A percentile compares a stretch with the other conserved stretches of the same genome.
Evolutionary conservation across 2,797 vertebrate genomes (phyloP).

Genomic region (Lepus townsendii): DNA sequence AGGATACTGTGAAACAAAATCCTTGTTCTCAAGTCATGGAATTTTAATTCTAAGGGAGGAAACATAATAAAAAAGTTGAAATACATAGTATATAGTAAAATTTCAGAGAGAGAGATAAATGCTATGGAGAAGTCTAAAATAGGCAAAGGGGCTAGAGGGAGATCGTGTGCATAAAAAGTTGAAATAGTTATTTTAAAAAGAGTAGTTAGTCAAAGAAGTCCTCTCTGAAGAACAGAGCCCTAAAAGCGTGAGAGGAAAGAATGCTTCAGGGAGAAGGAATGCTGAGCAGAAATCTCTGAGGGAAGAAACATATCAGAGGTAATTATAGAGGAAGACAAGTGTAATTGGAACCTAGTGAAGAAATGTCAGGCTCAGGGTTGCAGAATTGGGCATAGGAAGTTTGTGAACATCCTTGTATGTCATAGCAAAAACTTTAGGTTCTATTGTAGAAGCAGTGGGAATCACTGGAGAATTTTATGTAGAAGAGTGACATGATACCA

Average conservation of each 20-base stretch:
- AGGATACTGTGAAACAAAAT: slow-evolving; percentile 4
- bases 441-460: not conserved
- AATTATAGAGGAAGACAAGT: not conserved
- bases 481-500: not conserved
- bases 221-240: not conserved
- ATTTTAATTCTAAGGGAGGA: not conserved
- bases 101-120: not conserved
- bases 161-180: not conserved
- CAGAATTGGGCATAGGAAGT: not conserved
- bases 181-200: not conserved
- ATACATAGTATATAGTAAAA: not conserved
- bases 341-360: not conserved
- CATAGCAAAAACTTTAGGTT: not conserved
- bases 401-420: not conserved
- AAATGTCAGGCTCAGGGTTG: not conserved
- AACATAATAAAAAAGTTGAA: not conserved
- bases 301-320: not conserved
- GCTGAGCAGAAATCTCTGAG: not conserved
- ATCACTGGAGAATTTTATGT: not conserved
- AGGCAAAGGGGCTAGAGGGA: not conserved
- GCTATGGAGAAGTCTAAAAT: not conserved
- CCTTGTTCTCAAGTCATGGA: not conserved
- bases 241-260: not conserved
- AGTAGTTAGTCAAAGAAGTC: not conserved
- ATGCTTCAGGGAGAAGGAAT: not conserved